phyloP scores from a whole-genome alignment of 2,113 vertebrate genomes.

The Tangachromis dhanisi region DNA sequence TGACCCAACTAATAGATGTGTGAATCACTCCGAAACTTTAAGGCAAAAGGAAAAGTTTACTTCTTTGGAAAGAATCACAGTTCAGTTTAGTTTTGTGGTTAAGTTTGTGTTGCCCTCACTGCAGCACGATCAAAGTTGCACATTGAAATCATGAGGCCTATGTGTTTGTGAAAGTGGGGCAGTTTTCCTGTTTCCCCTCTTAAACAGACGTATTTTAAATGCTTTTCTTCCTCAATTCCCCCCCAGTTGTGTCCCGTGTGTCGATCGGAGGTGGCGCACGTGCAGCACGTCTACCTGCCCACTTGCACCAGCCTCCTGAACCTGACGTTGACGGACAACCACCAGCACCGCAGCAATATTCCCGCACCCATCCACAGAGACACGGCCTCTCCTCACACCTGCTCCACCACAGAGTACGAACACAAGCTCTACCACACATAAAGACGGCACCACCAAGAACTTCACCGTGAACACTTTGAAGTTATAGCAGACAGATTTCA shows the following conservation, averaged over 20 bases:
- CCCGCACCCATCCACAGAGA: conserved; percentile 60
- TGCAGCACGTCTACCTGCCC: conserved; percentile 95
- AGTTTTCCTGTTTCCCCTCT: not conserved
- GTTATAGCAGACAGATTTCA: not conserved
- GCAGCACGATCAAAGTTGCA: not conserved
- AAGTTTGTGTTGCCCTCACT: not conserved
- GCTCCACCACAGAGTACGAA: conserved; percentile 53
- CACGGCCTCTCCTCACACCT: conserved; percentile 35
- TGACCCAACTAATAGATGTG: conserved; percentile 13
- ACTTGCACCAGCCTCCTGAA: conserved; percentile 94
- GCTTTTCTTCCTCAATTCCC: not conserved
- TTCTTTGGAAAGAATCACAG: not conserved
- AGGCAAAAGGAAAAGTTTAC: not conserved
- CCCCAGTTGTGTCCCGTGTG: conserved; percentile 88
- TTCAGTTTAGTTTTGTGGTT: not conserved
- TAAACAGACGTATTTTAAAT: not conserved
- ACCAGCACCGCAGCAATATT: conserved; percentile 44
- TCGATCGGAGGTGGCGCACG: conserved; percentile 85
- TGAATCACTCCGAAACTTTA: not conserved
- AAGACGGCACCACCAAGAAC: not conserved
- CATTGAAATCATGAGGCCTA: not conserved
- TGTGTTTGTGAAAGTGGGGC: not conserved
- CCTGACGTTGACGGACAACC: conserved; percentile 75
- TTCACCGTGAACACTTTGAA: not conserved
- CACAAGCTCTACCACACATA: conserved; percentile 61